phyloP scores from a whole-genome alignment of 2,113 vertebrate species.

The Tetrao urogallus region DNA sequence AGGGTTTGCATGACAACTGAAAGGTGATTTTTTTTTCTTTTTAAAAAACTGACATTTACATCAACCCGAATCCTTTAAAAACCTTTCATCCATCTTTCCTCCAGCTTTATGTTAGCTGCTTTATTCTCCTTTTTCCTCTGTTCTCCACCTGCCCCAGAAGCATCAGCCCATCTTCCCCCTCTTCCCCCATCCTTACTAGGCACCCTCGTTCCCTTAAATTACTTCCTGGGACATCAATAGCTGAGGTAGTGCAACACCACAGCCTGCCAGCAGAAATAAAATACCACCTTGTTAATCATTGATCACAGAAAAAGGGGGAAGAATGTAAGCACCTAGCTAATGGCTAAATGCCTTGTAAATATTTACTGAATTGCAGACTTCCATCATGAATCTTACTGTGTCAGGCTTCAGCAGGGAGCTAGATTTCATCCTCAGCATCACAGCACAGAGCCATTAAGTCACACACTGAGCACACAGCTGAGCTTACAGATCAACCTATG shows the following conservation, averaged over 20 bases:
- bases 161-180: not conserved
- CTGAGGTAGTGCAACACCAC: not conserved
- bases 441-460: not conserved
- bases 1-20: not conserved
- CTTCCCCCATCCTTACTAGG: not conserved
- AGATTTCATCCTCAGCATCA: not conserved
- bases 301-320: not conserved
- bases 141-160: not conserved
- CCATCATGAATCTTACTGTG: not conserved
- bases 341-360: not conserved
- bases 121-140: not conserved
- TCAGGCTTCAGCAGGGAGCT: not conserved
- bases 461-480: not conserved
- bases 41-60: not conserved
- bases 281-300: not conserved
- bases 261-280: not conserved
- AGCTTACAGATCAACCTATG: not conserved
- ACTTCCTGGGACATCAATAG: not conserved
- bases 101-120: not conserved
- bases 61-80: not conserved
- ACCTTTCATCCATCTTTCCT: not conserved
- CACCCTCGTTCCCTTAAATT: not conserved
- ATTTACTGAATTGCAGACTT: not conserved
- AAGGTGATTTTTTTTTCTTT: not conserved
- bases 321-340: not conserved